Evolutionary conservation across 2,113 vertebrate species (phyloP), one percentile per base, ranked within the genome.

Genomic region (Boulengeromyrus knoepffleri): DNA sequence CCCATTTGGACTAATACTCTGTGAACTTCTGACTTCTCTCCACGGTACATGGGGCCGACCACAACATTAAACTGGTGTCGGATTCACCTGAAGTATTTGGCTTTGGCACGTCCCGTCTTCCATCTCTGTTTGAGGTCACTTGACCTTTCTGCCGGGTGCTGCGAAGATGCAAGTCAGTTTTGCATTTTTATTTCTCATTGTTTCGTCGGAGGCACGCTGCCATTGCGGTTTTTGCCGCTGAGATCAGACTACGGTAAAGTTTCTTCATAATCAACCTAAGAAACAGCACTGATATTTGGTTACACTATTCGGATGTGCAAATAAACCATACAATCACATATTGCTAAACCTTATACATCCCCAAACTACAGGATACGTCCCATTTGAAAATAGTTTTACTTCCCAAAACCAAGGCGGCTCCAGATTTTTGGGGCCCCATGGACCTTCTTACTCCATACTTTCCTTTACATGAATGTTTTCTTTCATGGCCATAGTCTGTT

Each of bases 1-100:
- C 19, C 45, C 50, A 85, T 91, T 83, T 89, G 84, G 50, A 90
- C 85, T 90, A 91, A 92, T 66, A 90, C 24, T 49, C 90, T 62
- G 90, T 66, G 83, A 89, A 87, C 88, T 88, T 62, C 88, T 88
- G 86, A 85, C 87, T 92, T 45, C 87, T 89, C 42, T 90, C 89
- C 21, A 87, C 17, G 74, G 83, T 89, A 46, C 74, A 88, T 45
- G 87, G 92, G 45, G 90, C 90, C 45, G 87, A 90, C 92, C 87
- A 24, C 89, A 88, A 88, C 89, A 90, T 92, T 49, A 21, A 56
- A 88, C 56, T 42, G 88, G 88, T 92, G 90, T 93, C 93, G 90
- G 80, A 80, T 93, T 94, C 89, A 92, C 90, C 92, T 92, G 88
- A 90, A 91, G 24, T 7, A 66, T 93, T 92, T 92, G 62, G 62